phyloP scores from a whole-genome alignment of 2,113 vertebrate genomes.

The Myotis lucifugus region DNA sequence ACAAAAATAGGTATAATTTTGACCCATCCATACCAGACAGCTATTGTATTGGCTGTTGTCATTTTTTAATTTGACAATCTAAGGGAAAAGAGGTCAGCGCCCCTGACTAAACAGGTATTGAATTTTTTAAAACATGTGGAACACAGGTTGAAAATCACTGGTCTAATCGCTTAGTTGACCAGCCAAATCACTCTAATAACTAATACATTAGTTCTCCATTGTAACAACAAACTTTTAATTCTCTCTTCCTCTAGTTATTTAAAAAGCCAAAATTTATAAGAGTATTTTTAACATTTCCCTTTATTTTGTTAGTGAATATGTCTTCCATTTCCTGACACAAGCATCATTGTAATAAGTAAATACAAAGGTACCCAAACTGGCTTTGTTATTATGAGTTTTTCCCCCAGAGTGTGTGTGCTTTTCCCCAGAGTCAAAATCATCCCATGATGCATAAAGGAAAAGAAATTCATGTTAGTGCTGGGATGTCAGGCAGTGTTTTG shows the following conservation, averaged over 20 bases:
- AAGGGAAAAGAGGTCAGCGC: background rate
- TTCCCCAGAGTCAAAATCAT: background rate
- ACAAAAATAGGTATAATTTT: background rate
- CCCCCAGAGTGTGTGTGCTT: too few species aligned
- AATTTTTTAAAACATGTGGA: too few species aligned
- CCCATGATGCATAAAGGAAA: background rate
- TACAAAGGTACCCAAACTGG: background rate
- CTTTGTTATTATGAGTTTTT: background rate
- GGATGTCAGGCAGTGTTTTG: background rate
- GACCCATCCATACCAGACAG: background rate
- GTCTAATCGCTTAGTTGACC: background rate
- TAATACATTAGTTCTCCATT: background rate
- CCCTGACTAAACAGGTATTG: too few species aligned
- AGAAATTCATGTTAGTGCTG: background rate
- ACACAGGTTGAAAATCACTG: too few species aligned
- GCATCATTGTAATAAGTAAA: background rate
- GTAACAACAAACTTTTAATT: background rate
- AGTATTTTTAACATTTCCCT: background rate
- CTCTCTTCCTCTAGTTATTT: background rate
- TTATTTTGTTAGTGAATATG: slow-evolving; percentile 15
- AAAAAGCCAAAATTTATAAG: background rate
- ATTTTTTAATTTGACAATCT: background rate
- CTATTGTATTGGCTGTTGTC: background rate
- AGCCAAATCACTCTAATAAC: background rate
- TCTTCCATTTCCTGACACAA: slow-evolving; percentile 5